Conservation (phyloP, 2,113 vertebrate genomes). For the Rhynchopsitta pachyrhyncha region DNA sequence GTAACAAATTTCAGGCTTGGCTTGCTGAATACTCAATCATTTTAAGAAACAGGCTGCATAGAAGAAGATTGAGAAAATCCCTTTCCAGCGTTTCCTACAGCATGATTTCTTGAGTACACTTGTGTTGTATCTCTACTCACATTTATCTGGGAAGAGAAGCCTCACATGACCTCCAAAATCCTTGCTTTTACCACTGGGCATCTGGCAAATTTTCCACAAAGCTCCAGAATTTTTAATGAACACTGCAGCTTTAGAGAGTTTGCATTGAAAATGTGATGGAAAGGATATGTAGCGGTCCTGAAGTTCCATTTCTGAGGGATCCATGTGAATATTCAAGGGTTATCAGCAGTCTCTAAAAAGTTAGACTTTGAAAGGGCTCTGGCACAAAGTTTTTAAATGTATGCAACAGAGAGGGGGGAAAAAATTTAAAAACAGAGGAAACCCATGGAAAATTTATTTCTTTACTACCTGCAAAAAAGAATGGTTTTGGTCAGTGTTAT, state of each 20-base stretch:
- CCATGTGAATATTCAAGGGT: not conserved
- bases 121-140: not conserved
- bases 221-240: not conserved
- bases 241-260: not conserved
- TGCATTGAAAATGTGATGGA: not conserved
- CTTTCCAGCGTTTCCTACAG: not conserved
- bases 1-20: not conserved
- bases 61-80: not conserved
- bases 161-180: not conserved
- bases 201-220: not conserved
- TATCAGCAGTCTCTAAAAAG: not conserved
- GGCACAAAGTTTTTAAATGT: not conserved
- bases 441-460: not conserved
- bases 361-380: not conserved
- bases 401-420: not conserved
- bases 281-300: not conserved
- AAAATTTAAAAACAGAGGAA: not conserved
- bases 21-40: not conserved
- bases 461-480: not conserved
- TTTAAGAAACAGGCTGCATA: not conserved
- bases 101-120: not conserved
- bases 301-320: not conserved
- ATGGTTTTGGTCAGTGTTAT: not conserved
- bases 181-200: not conserved
- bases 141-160: not conserved